phyloP scores from a whole-genome alignment of 2,113 vertebrate genomes.

The Pongo pygmaeus region DNA sequence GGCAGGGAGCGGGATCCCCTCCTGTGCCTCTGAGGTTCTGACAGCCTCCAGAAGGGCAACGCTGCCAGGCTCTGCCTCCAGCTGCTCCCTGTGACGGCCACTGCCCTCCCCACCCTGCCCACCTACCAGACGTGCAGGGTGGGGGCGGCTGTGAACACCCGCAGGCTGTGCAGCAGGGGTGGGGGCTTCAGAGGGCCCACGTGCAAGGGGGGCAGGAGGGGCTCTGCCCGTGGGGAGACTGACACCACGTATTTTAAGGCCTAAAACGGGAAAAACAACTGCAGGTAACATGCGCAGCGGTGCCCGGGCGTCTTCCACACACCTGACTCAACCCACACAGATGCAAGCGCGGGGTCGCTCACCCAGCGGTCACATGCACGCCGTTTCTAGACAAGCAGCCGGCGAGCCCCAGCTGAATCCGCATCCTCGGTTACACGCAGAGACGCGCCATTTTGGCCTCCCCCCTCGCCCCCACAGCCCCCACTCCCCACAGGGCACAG shows the following conservation, averaged over 20 bases:
- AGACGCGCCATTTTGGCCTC: slow-evolving; percentile 10
- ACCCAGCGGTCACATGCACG: background rate
- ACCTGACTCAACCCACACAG: background rate
- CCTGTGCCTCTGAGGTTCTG: background rate
- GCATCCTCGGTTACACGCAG: background rate
- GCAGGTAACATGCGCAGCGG: background rate
- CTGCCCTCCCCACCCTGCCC: background rate
- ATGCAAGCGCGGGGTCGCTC: background rate
- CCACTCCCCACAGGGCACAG: background rate
- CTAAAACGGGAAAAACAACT: background rate
- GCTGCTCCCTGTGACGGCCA: background rate
- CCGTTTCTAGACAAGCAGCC: background rate
- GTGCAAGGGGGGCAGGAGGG: background rate
- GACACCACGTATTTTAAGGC: background rate
- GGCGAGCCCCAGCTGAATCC: background rate
- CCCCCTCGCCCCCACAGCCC: background rate
- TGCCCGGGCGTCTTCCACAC: too few species aligned
- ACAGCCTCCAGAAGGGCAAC: background rate
- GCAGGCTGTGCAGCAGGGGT: background rate
- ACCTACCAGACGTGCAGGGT: background rate
- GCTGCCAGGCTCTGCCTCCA: background rate
- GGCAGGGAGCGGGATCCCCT: background rate
- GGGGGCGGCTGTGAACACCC: background rate
- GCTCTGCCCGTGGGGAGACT: background rate
- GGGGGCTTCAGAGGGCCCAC: background rate